Conservation (phyloP, 92 coral and sea anemone genomes). For the Chrysogorgia sp. region DNA sequence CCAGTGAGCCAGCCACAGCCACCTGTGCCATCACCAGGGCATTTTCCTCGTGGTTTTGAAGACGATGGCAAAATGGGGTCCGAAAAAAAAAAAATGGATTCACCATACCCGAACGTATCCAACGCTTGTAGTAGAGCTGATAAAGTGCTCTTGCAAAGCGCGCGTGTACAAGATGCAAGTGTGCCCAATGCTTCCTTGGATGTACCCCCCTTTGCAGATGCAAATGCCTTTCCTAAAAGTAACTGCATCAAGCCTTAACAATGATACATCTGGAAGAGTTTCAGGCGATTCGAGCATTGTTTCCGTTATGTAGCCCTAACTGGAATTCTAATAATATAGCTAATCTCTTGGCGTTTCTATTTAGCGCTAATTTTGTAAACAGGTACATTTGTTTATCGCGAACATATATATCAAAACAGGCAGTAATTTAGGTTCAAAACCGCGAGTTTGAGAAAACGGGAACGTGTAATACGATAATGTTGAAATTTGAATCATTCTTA, state of each 20-base stretch:
- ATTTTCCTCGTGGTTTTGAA: conserved; percentile 58
- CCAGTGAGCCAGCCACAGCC: conserved; percentile 51
- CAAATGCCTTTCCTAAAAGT: conserved; percentile 47
- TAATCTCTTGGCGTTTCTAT: no score
- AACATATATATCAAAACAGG: no score
- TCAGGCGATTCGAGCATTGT: no score
- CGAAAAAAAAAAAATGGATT: conserved; percentile 71
- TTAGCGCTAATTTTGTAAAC: no score
- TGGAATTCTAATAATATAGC: no score
- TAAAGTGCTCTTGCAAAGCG: conserved; percentile 64
- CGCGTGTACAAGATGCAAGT: conserved; percentile 66
- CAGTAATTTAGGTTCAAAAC: no score
- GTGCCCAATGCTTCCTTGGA: conserved; percentile 65
- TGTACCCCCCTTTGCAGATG: no score
- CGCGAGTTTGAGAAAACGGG: conserved; percentile 24
- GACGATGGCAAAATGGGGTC: conserved; percentile 63
- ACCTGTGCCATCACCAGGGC: conserved; percentile 57
- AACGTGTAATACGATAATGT: conserved; percentile 8
- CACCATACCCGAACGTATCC: conserved; percentile 69
- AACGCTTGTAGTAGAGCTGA: conserved; percentile 69
- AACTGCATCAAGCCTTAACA: conserved; percentile 48
- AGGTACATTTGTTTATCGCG: no score
- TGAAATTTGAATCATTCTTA: conserved; percentile 41
- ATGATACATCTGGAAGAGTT: conserved; percentile 45
- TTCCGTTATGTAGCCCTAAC: no score